Evolutionary conservation across 2,797 vertebrate species (phyloP), one percentile per base, ranked within the genome.

Genomic region (Graptemys geographica): DNA sequence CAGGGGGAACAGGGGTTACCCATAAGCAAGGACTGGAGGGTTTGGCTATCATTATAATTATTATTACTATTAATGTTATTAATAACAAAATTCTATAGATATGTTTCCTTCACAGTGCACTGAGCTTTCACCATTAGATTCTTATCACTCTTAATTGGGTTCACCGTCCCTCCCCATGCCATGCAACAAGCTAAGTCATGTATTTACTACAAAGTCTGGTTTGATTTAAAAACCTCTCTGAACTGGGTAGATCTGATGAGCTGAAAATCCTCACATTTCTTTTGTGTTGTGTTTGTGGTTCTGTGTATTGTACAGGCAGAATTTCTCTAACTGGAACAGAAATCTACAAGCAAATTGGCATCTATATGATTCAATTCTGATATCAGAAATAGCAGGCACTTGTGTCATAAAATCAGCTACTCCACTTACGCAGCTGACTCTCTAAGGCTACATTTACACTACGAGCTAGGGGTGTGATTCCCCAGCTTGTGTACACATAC

Each of bases 201-300:
- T 8, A 4, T 57, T 59, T 78, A n/a, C 72, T 83, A 28, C 59
- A 86, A 84, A 25, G 2, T 81, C 41, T 65, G 11, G 0, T 3
- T 4, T 76, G 2, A 1, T 53, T 91, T 94, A 79, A n/a, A 69
- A 3, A 12, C 4, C 79, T 79, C 59, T 88, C 72, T 72, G 47
- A 91, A 90, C 18, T 44, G 11, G 51, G 33, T 89, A 84, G 25
- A n/a, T 37, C 0, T 0, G 0, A 74, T 47, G 10, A 83, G 28
- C 6, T 84, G 11, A 37, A 92, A 95, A 90, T 21, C 9, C 76
- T 72, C 53, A 37, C 5, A 83, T 81, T 92, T 83, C 16, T 41
- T 85, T 72, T 23, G 15, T 94, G 37, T n/a, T 1, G 0, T 83
- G 62, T 62, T 86, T 88, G 53, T 27, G 5, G n/a, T 47, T 47